Conservation (phyloP, 2,113 vertebrate genomes). For the Morone saxatilis region DNA sequence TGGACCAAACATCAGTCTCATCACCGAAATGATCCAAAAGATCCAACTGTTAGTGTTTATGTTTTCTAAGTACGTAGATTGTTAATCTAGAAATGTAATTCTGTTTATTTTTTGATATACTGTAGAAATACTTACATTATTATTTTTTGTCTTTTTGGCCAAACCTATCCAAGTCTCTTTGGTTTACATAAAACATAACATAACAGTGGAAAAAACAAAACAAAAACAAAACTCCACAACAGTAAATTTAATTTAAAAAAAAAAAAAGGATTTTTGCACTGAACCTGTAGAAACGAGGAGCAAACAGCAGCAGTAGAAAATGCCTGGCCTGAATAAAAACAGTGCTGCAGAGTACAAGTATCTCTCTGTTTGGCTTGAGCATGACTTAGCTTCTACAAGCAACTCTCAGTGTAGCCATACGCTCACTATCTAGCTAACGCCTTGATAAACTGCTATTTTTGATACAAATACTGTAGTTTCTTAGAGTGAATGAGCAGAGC, state of each 20-base stretch:
- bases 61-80: constrained; percentile 71
- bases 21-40: constrained; percentile 41
- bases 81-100: constrained; percentile 74
- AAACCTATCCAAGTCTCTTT: constrained; percentile 60
- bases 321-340: constrained; percentile 50
- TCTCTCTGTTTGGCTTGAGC: constrained; percentile 61
- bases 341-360: constrained; percentile 3
- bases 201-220: constrained; percentile 18
- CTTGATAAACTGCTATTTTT: constrained; percentile 65
- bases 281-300: constrained; percentile 33
- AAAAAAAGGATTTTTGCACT: constrained; percentile 48
- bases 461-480: constrained; percentile 65
- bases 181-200: constrained; percentile 60
- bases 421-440: not conserved
- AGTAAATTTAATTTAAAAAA: not conserved
- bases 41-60: constrained; percentile 60
- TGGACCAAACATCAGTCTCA: constrained; percentile 78
- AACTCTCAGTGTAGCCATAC: constrained; percentile 19
- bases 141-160: constrained; percentile 57
- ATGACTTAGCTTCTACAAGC: constrained; percentile 55
- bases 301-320: constrained; percentile 55
- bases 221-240: constrained; percentile 20
- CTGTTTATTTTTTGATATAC: constrained; percentile 75
- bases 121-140: constrained; percentile 66
- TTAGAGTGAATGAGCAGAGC: constrained; percentile 42